Conservation (phyloP, 2,113 vertebrate genomes). For the Coptodon bakossiorum region DNA sequence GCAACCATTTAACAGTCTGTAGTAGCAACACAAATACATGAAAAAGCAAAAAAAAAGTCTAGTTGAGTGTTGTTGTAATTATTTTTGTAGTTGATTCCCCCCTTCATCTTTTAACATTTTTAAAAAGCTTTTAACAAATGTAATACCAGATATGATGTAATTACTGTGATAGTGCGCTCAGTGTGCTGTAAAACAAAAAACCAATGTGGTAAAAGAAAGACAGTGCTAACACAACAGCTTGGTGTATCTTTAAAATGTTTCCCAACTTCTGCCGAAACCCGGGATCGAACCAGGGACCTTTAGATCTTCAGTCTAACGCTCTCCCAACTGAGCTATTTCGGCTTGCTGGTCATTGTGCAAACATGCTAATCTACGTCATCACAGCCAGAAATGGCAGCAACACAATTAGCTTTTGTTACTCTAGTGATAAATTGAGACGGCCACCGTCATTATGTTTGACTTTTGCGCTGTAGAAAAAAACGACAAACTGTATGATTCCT, state of each 20-base stretch:
- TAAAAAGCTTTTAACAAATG: not conserved
- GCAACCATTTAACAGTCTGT: not conserved
- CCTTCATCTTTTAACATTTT: not conserved
- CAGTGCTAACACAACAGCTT: not conserved
- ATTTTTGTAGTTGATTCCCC: not conserved
- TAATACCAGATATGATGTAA: not conserved
- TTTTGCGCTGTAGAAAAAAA: not conserved
- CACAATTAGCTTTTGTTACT: not conserved
- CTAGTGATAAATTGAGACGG: not conserved
- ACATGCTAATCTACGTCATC: not conserved
- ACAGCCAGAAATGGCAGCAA: not conserved
- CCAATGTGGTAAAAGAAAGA: not conserved
- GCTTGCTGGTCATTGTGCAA: rapidly evolving
- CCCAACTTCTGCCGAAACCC: constrained; percentile 40
- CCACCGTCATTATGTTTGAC: not conserved
- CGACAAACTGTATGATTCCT: not conserved
- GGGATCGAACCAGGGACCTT: constrained; percentile 66
- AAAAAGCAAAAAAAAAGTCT: not conserved
- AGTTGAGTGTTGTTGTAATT: not conserved
- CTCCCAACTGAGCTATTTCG: constrained; percentile 66
- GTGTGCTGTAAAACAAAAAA: not conserved
- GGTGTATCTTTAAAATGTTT: not conserved
- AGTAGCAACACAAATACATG: not conserved
- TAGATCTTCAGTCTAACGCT: constrained; percentile 66
- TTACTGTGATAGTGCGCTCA: not conserved